These are phyloP conservation scores for Eurystomus gularis DNA, from an alignment of 2,113 vertebrate species.

Conservation along the genomic window DNA sequence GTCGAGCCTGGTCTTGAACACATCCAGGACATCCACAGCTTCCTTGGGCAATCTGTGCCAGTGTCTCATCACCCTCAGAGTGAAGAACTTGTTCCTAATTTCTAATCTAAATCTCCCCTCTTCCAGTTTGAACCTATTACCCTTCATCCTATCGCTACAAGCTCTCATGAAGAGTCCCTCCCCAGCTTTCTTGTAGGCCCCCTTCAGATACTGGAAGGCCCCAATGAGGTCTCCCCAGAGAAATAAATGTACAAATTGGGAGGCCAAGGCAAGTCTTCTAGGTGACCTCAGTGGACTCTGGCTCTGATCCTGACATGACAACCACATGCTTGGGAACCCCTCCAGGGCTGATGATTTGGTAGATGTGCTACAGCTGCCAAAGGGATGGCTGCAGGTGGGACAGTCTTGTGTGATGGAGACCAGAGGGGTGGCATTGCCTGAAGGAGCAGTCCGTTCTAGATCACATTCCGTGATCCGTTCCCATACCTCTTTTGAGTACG, in stretches of 20 bases:
- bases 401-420: not conserved
- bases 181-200: too few species aligned
- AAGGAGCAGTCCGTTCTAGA: not conserved
- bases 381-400: not conserved
- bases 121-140: too few species aligned
- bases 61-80: too few species aligned
- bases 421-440: rapidly evolving
- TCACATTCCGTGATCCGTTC: not conserved
- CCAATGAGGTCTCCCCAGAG: too few species aligned
- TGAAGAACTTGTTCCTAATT: too few species aligned
- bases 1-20: too few species aligned
- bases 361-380: not conserved
- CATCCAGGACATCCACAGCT: too few species aligned
- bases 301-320: not conserved
- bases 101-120: too few species aligned
- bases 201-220: too few species aligned
- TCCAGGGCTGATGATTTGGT: not conserved
- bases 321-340: not conserved
- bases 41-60: too few species aligned
- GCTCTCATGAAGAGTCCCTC: too few species aligned
- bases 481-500: not conserved
- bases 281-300: not conserved
- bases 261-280: not conserved
- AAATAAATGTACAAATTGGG: not conserved
- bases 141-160: too few species aligned